A percentile compares a stretch with the other conserved stretches of the same genome.
phyloP scores from a whole-genome alignment of 2,797 vertebrate species.

The Anguilla anguilla region DNA sequence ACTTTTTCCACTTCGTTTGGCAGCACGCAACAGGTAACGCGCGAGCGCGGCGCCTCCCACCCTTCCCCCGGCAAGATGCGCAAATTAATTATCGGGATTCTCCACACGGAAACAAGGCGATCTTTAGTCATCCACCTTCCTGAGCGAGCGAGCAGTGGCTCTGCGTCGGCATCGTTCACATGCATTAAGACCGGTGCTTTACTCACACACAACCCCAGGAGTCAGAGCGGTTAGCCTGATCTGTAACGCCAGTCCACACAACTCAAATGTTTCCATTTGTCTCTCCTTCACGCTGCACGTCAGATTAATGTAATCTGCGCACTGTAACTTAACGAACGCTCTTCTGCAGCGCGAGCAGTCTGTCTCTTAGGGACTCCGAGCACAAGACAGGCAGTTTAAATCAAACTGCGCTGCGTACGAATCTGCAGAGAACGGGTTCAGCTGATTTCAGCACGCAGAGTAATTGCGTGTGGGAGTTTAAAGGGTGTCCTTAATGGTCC shows the following conservation, averaged over 20 bases:
- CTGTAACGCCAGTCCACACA: too few species aligned
- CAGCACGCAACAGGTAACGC: neutral
- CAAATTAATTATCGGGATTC: neutral
- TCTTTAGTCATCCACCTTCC: neutral
- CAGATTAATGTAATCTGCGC: neutral
- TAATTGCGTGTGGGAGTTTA: neutral
- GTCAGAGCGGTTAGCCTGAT: neutral
- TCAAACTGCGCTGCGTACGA: neutral
- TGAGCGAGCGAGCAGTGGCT: neutral
- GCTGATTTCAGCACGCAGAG: neutral
- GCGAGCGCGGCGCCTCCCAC: neutral
- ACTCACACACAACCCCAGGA: neutral
- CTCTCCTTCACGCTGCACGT: neutral
- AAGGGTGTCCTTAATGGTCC: neutral
- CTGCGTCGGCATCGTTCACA: neutral
- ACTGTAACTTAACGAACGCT: too few species aligned
- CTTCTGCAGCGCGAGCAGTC: too few species aligned
- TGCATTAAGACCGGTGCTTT: neutral
- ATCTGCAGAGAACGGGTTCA: too few species aligned
- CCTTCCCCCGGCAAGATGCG: neutral
- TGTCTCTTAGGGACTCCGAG: neutral
- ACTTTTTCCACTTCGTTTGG: neutral
- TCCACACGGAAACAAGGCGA: neutral
- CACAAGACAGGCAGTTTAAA: neutral
- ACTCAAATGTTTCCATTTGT: neutral